Evolutionary conservation across 2,888 invertebrate genomes (phyloP).

Genomic region (Dasypolia templi): DNA sequence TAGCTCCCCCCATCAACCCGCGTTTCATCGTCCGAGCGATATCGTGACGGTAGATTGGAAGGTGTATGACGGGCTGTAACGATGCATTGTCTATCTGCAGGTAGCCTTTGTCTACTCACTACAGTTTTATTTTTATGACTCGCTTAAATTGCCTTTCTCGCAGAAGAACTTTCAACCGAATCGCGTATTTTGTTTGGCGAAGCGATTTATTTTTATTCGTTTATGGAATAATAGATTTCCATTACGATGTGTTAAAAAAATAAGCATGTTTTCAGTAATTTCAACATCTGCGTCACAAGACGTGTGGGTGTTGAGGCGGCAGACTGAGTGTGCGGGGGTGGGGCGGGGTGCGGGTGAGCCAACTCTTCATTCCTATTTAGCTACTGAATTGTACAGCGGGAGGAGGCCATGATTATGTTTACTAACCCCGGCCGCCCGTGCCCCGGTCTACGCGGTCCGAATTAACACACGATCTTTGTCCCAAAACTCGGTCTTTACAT

Average conservation of each 20-base stretch:
- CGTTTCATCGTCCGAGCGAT: slow-evolving; percentile 21
- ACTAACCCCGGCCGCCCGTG: slow-evolving; percentile 84
- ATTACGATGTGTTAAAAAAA: slow-evolving; percentile 54
- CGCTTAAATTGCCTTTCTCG: slow-evolving; percentile 16
- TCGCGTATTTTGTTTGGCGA: not conserved
- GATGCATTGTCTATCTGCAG: slow-evolving; percentile 46
- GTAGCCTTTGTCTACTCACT: slow-evolving; percentile 47
- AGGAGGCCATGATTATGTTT: slow-evolving; percentile 89
- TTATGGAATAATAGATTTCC: slow-evolving; percentile 42
- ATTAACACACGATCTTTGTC: slow-evolving; percentile 89
- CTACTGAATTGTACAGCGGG: slow-evolving; percentile 88
- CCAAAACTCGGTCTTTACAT: slow-evolving; percentile 76
- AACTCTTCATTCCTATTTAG: slow-evolving; percentile 89
- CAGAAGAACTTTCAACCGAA: slow-evolving; percentile 2
- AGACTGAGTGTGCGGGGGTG: slow-evolving; percentile 76
- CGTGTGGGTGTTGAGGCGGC: slow-evolving; percentile 81
- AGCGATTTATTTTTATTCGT: slow-evolving; percentile 31
- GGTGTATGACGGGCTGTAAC: slow-evolving; percentile 37
- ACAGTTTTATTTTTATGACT: slow-evolving; percentile 18
- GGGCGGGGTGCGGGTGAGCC: slow-evolving; percentile 77
- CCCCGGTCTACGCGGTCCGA: slow-evolving; percentile 85
- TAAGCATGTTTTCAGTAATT: slow-evolving; percentile 71
- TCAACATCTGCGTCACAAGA: slow-evolving; percentile 81
- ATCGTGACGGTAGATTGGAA: slow-evolving; percentile 35
- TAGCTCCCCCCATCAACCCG: slow-evolving; percentile 58